Evolutionary conservation across 2,113 vertebrate genomes (phyloP), one percentile per base, ranked within the genome.

Genomic region (Misgurnus anguillicaudatus): DNA sequence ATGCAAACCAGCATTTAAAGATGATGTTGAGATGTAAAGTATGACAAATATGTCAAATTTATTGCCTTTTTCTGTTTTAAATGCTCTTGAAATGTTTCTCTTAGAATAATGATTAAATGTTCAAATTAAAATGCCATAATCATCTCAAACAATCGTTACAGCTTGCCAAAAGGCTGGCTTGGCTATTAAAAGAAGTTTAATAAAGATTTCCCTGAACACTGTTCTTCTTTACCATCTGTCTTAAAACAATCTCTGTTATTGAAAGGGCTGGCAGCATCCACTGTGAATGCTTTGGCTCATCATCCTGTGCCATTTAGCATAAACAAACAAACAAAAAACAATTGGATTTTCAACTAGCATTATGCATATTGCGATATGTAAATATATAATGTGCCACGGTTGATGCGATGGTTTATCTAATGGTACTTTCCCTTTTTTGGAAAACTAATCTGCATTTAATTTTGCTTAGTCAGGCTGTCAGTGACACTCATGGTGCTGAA

Each of bases 201-300:
- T 62, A 74, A 47, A 62, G 57, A 62, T 74, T 57, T 31, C 9
- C 47, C 45, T 36, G 55, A 74, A 62, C 57, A 47, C 17, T 24
- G 8, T 76, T 17, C 53, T 38, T 64, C 38, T 51, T 76, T 53
- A 45, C 74, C 74, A 76, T 76, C 74, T 76, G 74, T 76, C 60
- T 76, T 76, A 64, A 64, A 64, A 60, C 36, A 76, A 64, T 64
- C 41, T 64, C 74, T 61, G 57, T 74, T 41, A 74, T 47, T 61
- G 41, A 74, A 74, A 61, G 17, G 21, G 7, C 21, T 76, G 74
- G 60, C 74, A 64, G 74, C 39, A 45, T 75, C 17, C 45, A 57
- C 53, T 57, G 7, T 19, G 48, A 57, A 63, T 39, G 24, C 55
- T 39, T 14, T 76, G 74, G 74, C 74, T 53, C 2, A 1, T 41